phyloP scores from a whole-genome alignment of 2,113 vertebrate genomes.

The Bettongia penicillata region DNA sequence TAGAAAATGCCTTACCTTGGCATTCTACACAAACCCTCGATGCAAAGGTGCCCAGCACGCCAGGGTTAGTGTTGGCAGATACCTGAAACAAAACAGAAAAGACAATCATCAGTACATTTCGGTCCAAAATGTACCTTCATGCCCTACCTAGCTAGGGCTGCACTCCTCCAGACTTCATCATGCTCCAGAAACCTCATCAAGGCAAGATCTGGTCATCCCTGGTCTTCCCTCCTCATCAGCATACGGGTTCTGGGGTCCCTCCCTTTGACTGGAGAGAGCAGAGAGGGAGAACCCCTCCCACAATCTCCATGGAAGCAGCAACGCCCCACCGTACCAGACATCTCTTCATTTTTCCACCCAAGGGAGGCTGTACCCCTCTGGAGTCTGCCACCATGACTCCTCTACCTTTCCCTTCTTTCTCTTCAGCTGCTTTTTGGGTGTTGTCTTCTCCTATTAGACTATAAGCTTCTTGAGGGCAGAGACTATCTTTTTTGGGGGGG shows the following conservation, averaged over 20 bases:
- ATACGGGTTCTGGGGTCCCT: background rate
- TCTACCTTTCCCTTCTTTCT: background rate
- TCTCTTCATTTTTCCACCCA: background rate
- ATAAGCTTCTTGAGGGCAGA: background rate
- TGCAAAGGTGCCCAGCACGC: conserved; percentile 39
- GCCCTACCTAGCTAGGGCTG: conserved; percentile 19
- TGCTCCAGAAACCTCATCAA: conserved; percentile 23
- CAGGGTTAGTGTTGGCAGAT: conserved; percentile 41
- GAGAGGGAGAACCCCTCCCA: background rate
- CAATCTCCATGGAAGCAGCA: background rate
- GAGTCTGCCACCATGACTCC: background rate
- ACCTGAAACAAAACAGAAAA: conserved; percentile 61
- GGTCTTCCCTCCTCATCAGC: background rate
- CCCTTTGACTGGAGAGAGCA: background rate
- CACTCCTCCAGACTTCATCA: conserved; percentile 11
- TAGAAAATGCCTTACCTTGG: conserved; percentile 53
- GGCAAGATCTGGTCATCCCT: conserved; percentile 34
- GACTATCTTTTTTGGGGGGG: background rate
- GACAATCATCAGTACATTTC: conserved; percentile 18
- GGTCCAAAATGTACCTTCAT: background rate
- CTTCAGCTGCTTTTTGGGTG: background rate
- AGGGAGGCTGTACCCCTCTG: background rate
- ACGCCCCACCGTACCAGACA: background rate
- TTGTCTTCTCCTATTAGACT: background rate
- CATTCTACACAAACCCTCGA: conserved; percentile 46